Percentiles rank a stretch among this genome's conserved stretches.
phyloP scores from a whole-genome alignment of 2,888 invertebrate genomes.

The Anticlea derivata region DNA sequence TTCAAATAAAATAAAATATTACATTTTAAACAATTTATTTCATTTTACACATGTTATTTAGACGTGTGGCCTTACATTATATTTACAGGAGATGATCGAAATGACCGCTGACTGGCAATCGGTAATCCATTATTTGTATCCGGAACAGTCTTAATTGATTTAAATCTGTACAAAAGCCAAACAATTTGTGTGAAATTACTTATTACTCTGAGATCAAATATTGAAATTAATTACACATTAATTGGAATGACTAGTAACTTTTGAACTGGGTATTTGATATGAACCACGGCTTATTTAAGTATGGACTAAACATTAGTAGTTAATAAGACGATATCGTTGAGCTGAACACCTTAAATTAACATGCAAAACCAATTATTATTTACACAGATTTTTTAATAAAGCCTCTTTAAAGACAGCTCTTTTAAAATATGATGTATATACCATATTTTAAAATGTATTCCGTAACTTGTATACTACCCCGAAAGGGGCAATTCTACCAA shows the following conservation, averaged over 20 bases:
- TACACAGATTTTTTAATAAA: slow-evolving; percentile 60
- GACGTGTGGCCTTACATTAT: slow-evolving; percentile 72
- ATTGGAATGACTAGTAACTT: slow-evolving; percentile 50
- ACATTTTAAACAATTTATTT: slow-evolving; percentile 82
- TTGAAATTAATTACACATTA: slow-evolving; percentile 33
- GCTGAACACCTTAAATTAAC: slow-evolving; percentile 74
- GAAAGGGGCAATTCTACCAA: no score
- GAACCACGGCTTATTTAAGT: slow-evolving; percentile 27
- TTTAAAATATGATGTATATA: neutral
- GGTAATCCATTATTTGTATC: slow-evolving; percentile 36
- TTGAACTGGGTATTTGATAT: slow-evolving; percentile 41
- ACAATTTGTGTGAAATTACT: slow-evolving; percentile 46
- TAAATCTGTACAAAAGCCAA: slow-evolving; percentile 58
- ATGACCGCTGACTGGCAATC: slow-evolving; percentile 56
- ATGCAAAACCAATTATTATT: slow-evolving; percentile 71
- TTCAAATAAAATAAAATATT: slow-evolving; percentile 41
- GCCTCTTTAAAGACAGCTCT: slow-evolving; percentile 45
- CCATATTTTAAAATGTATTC: no score
- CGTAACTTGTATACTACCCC: no score
- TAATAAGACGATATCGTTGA: slow-evolving; percentile 75
- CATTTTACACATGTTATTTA: slow-evolving; percentile 81
- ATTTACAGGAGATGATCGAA: slow-evolving; percentile 79
- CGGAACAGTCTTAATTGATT: slow-evolving; percentile 64
- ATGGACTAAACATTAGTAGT: slow-evolving; percentile 41
- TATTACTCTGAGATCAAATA: slow-evolving; percentile 49